phyloP scores from a whole-genome alignment of 2,888 invertebrate species.

The Campopleginae sp. region DNA sequence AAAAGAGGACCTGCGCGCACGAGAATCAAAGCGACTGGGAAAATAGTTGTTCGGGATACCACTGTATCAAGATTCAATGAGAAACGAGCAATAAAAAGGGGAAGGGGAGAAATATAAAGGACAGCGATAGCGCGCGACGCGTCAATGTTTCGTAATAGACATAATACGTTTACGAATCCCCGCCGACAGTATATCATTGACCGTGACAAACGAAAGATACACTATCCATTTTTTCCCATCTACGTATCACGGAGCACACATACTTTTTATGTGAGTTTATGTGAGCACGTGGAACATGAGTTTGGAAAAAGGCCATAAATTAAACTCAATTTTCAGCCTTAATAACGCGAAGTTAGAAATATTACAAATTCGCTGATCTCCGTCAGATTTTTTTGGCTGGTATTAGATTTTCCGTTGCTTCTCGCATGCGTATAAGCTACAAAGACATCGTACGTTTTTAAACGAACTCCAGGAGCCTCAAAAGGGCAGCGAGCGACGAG shows the following conservation, averaged over 20 bases:
- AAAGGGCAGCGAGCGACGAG: neutral
- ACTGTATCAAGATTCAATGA: constrained; percentile 24
- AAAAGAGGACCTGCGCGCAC: constrained; percentile 43
- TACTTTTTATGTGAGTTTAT: neutral
- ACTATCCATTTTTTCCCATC: constrained; percentile 19
- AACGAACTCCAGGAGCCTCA: neutral
- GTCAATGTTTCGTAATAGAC: constrained; percentile 46
- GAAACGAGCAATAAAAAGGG: constrained; percentile 13
- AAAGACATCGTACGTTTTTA: neutral
- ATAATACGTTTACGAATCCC: constrained; percentile 34
- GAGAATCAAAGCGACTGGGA: neutral
- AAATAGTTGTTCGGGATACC: constrained; percentile 19
- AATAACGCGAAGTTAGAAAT: neutral
- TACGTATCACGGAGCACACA: neutral
- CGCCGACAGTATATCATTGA: constrained; percentile 42
- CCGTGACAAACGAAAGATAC: constrained; percentile 53
- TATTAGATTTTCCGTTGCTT: neutral
- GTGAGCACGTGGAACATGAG: neutral
- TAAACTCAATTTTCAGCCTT: neutral
- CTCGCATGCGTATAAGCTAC: neutral
- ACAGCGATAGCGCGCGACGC: constrained; percentile 11
- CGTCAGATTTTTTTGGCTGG: neutral
- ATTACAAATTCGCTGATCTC: neutral
- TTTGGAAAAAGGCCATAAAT: constrained; percentile 9
- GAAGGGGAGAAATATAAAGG: constrained; percentile 21